These are phyloP conservation scores for Desoria tigrina DNA, from an alignment of 2,888 invertebrate species.

Conservation along the genomic window DNA sequence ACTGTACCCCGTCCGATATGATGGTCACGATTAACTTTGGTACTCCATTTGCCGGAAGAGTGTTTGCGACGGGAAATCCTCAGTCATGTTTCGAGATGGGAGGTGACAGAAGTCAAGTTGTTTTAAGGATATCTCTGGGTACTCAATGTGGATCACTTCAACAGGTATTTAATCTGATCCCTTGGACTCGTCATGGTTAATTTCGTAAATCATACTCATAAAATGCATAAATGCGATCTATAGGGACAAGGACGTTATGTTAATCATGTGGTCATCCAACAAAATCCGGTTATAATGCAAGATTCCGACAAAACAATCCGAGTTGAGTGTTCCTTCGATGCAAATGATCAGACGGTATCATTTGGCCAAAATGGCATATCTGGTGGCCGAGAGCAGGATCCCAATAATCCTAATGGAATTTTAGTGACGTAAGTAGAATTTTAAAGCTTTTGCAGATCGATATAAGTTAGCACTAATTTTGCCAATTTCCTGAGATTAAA, in stretches of 20 bases:
- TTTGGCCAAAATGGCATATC: conserved; percentile 56
- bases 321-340: conserved; percentile 59
- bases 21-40: conserved; percentile 63
- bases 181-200: neutral
- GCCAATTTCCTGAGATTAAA: conserved; percentile 6
- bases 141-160: conserved; percentile 58
- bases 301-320: conserved; percentile 59
- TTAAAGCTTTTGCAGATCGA: no score
- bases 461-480: neutral
- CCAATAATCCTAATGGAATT: conserved; percentile 52
- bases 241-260: conserved; percentile 57
- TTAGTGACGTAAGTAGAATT: conserved; percentile 57
- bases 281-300: conserved; percentile 60
- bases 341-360: conserved; percentile 58
- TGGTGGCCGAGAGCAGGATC: conserved; percentile 48
- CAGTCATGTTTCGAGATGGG: conserved; percentile 70
- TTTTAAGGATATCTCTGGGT: conserved; percentile 64
- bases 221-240: neutral
- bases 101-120: conserved; percentile 60
- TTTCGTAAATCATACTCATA: conserved; percentile 5
- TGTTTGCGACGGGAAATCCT: conserved; percentile 78
- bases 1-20: conserved; percentile 72
- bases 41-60: conserved; percentile 66
- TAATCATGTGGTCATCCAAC: conserved; percentile 59
- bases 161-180: conserved; percentile 55